A percentile compares a stretch with the other conserved stretches of the same genome.
These are phyloP conservation scores for Protodeltote pygarga DNA, from an alignment of 2,888 invertebrate genomes.

Conservation along the genomic window DNA sequence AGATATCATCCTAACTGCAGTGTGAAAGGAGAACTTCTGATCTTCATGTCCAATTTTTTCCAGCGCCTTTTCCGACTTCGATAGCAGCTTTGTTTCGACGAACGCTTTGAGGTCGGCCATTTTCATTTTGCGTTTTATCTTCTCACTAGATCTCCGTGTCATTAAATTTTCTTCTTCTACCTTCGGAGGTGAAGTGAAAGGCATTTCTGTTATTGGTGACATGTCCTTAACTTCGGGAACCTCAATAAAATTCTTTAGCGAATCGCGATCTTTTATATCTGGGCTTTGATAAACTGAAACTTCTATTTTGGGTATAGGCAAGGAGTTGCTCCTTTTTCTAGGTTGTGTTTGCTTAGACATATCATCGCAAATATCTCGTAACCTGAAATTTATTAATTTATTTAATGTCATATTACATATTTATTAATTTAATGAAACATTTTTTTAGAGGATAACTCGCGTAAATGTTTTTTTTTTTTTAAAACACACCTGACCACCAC, in stretches of 20 bases:
- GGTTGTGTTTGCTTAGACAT: constrained; percentile 92
- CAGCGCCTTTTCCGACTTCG: constrained; percentile 96
- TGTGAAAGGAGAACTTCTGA: constrained; percentile 85
- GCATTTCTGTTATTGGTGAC: constrained; percentile 88
- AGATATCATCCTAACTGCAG: constrained; percentile 89
- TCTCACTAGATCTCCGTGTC: constrained; percentile 91
- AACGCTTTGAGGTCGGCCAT: constrained; percentile 97
- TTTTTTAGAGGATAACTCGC: too few relatives aligned
- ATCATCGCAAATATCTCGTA: constrained; percentile 96
- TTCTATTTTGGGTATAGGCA: constrained; percentile 97
- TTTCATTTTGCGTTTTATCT: constrained; percentile 94
- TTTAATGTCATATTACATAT: too few relatives aligned
- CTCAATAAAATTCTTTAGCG: constrained; percentile 92
- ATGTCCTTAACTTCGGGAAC: constrained; percentile 91
- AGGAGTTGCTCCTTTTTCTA: constrained; percentile 95
- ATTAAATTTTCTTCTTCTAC: constrained; percentile 76
- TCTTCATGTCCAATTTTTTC: constrained; percentile 95
- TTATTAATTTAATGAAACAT: too few relatives aligned
- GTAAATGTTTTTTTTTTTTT: too few relatives aligned
- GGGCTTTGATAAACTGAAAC: constrained; percentile 94
- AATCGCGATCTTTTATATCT: constrained; percentile 89
- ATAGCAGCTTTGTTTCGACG: constrained; percentile 95
- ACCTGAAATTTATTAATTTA: too few relatives aligned
- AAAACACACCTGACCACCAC: too few relatives aligned
- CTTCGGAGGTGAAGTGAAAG: constrained; percentile 67